These are phyloP conservation scores for Pholis gunnellus DNA, from an alignment of 2,113 vertebrate species.

Conservation along the genomic window DNA sequence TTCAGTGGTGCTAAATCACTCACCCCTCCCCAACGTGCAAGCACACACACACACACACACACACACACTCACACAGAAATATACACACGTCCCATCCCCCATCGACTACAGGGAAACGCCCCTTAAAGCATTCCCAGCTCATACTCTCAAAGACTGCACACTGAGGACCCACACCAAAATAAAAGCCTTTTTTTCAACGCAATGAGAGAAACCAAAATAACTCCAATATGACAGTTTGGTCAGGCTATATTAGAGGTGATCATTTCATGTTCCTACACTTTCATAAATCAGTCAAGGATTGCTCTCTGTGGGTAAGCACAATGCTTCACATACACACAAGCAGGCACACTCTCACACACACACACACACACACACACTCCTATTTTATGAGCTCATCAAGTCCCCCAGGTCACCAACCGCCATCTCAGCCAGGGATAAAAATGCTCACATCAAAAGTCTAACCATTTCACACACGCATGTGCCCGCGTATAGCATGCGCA, in stretches of 20 bases:
- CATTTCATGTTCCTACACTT: conserved; percentile 67
- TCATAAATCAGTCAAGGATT: conserved; percentile 68
- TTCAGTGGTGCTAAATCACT: conserved; percentile 99
- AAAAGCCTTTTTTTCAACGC: conserved; percentile 47
- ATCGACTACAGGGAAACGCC: conserved; percentile 74
- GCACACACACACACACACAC: conserved; percentile 44
- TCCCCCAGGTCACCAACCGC: conserved; percentile 83
- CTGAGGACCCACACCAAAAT: conserved; percentile 72
- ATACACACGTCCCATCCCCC: conserved; percentile 74
- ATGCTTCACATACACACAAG: conserved; percentile 81
- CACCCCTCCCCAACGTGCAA: conserved; percentile 86
- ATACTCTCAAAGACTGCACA: conserved; percentile 60
- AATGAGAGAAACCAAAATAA: conserved; percentile 55
- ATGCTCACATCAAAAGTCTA: conserved; percentile 77
- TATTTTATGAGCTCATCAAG: conserved; percentile 85
- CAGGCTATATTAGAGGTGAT: conserved; percentile 58
- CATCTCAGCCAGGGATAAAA: conserved; percentile 80
- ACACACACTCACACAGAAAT: conserved; percentile 49
- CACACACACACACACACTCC: conserved; percentile 62
- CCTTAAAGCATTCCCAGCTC: conserved; percentile 78
- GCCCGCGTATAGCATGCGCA: conserved; percentile 28
- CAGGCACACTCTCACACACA: conserved; percentile 47
- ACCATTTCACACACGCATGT: conserved; percentile 69
- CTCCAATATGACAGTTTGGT: conserved; percentile 50
- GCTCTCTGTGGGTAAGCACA: conserved; percentile 70